Evolutionary conservation across 2,888 invertebrate genomes (phyloP).

Genomic region (Margaritifera margaritifera): DNA sequence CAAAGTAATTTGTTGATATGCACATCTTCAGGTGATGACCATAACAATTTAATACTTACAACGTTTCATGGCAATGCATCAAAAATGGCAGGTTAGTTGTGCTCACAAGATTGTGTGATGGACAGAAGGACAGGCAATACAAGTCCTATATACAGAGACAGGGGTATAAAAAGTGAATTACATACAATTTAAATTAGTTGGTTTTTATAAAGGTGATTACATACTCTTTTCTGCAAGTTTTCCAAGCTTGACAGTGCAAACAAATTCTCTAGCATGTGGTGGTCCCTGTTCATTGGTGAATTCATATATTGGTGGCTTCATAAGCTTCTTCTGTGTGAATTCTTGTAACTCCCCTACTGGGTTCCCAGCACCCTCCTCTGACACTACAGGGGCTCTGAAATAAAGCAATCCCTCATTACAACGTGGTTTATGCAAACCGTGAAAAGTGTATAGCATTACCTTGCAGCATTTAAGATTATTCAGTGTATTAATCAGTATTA

Average conservation of each 20-base stretch:
- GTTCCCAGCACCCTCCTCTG: slow-evolving; percentile 80
- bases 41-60: too few species aligned
- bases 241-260: slow-evolving; percentile 90
- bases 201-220: not conserved
- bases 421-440: not conserved
- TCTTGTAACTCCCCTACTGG: slow-evolving; percentile 95
- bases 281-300: slow-evolving; percentile 88
- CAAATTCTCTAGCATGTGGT: slow-evolving; percentile 94
- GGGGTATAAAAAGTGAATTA: too few species aligned
- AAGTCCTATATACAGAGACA: too few species aligned
- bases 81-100: too few species aligned
- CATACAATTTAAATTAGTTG: too few species aligned
- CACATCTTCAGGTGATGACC: too few species aligned
- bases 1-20: too few species aligned
- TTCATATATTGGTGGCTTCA: slow-evolving; percentile 95
- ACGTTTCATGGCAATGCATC: too few species aligned
- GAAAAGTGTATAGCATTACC: not conserved
- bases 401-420: not conserved
- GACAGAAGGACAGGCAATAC: too few species aligned
- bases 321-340: slow-evolving; percentile 95
- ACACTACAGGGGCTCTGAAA: slow-evolving; percentile 13
- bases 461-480: not conserved
- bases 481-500: too few species aligned
- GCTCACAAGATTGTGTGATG: too few species aligned
- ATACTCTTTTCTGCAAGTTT: slow-evolving; percentile 82